Conservation (phyloP, 2,888 invertebrate species). For the Hemistola chrysoprasaria region DNA sequence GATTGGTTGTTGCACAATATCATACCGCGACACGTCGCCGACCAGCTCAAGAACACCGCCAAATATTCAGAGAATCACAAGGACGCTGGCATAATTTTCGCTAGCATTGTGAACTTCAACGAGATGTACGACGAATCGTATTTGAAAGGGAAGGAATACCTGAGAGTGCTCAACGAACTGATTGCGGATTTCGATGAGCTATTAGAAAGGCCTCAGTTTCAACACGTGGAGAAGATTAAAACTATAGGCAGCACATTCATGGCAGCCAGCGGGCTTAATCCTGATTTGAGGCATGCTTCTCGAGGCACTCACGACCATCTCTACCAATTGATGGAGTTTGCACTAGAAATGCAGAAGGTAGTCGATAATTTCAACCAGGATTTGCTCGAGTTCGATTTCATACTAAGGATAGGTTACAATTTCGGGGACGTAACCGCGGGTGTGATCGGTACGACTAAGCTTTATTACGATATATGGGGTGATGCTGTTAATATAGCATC, state of each 20-base stretch:
- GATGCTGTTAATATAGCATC: conserved; percentile 99
- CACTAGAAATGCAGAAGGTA: conserved; percentile 93
- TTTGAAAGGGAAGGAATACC: conserved; percentile 95
- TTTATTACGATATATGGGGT: conserved; percentile 99
- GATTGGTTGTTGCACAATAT: conserved; percentile 98
- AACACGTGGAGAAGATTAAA: conserved; percentile 97
- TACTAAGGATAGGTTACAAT: conserved; percentile 94
- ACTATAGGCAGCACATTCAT: conserved; percentile 98
- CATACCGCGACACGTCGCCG: conserved; percentile 97
- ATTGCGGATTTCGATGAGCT: conserved; percentile 98
- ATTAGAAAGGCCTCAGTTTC: conserved; percentile 89
- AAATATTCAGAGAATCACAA: conserved; percentile 97
- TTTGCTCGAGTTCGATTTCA: conserved; percentile 93
- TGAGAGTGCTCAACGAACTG: conserved; percentile 96
- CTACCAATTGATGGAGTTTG: conserved; percentile 96
- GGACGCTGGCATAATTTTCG: conserved; percentile 96
- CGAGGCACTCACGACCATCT: conserved; percentile 89
- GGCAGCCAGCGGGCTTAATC: conserved; percentile 98
- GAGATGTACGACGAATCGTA: conserved; percentile 99
- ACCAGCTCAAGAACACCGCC: conserved; percentile 95
- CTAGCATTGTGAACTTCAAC: conserved; percentile 97
- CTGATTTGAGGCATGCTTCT: conserved; percentile 86
- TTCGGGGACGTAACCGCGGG: conserved; percentile 98
- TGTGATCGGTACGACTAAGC: conserved; percentile 96
- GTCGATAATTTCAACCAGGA: conserved; percentile 94